Conservation (phyloP, 2,797 vertebrate species). For the Lacerta agilis region DNA sequence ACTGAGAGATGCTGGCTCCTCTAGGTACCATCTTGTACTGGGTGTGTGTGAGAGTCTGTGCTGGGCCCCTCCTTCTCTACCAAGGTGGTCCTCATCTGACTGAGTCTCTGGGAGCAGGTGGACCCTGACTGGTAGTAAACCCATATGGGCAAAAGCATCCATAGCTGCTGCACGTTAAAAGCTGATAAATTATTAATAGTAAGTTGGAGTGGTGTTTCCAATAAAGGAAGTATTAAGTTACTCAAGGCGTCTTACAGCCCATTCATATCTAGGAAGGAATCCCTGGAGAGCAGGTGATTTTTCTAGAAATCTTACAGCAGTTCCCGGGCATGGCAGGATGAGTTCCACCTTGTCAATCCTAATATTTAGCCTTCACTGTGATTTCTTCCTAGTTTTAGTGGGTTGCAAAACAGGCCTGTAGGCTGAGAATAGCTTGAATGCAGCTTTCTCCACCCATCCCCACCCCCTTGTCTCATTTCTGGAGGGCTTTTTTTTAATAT, state of each 20-base stretch:
- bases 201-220: slow-evolving; percentile 26
- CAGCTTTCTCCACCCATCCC: slow-evolving; percentile 47
- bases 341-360: slow-evolving; percentile 60
- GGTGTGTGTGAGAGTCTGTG: neutral
- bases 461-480: too few species aligned
- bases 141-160: slow-evolving; percentile 9
- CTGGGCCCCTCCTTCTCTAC: neutral
- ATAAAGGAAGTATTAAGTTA: slow-evolving; percentile 55
- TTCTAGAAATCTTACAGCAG: slow-evolving; percentile 46
- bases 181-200: slow-evolving; percentile 46
- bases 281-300: slow-evolving; percentile 53
- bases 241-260: slow-evolving; percentile 49
- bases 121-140: neutral
- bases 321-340: slow-evolving; percentile 58
- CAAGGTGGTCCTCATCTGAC: neutral
- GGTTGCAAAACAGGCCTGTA: slow-evolving; percentile 50
- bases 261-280: slow-evolving; percentile 39
- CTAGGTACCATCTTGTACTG: too few species aligned
- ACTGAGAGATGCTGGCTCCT: neutral
- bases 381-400: slow-evolving; percentile 62
- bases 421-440: slow-evolving; percentile 59
- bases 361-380: slow-evolving; percentile 68
- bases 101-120: too few species aligned
- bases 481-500: slow-evolving; percentile 67
- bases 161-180: slow-evolving; percentile 22